A percentile compares a stretch with the other conserved stretches of the same genome.
phyloP scores from a whole-genome alignment of 2,113 vertebrate genomes.

The Todiramphus chloris region DNA sequence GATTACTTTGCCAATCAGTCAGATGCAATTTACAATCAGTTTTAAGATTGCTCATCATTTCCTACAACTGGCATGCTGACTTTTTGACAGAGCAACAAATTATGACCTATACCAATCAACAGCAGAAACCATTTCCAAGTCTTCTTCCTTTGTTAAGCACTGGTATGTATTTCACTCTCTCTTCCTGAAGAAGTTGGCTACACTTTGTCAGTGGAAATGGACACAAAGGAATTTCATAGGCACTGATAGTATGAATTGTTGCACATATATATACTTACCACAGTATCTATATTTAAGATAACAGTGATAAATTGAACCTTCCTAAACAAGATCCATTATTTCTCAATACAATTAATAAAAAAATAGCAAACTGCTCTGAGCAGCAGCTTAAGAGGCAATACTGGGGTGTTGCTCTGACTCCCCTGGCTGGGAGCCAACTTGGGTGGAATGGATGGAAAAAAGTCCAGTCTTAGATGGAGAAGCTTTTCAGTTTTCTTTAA shows the following conservation, averaged over 20 bases:
- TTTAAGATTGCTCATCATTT: conserved; percentile 73
- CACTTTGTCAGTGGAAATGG: not conserved
- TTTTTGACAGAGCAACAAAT: conserved; percentile 63
- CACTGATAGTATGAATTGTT: not conserved
- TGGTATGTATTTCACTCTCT: not conserved
- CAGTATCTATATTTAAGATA: not conserved
- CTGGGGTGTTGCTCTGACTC: fast-evolving
- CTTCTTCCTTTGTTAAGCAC: not conserved
- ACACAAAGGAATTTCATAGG: not conserved
- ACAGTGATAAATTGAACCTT: not conserved
- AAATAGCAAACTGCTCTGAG: not conserved
- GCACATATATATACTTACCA: not conserved
- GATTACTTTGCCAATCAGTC: conserved; percentile 75
- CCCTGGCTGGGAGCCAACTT: not conserved
- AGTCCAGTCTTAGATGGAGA: not conserved
- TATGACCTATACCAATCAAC: conserved; percentile 55
- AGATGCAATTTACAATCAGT: conserved; percentile 77
- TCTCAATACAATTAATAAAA: not conserved
- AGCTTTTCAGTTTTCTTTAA: not conserved
- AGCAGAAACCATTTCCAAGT: not conserved
- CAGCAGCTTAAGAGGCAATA: not conserved
- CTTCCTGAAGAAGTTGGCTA: not conserved
- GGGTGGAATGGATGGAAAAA: too few relatives aligned
- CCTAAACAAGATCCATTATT: not conserved
- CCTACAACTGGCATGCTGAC: conserved; percentile 39